Base-by-base conservation (phyloP, 2,888 invertebrate species). In the Liodrosophila aerea region DNA sequence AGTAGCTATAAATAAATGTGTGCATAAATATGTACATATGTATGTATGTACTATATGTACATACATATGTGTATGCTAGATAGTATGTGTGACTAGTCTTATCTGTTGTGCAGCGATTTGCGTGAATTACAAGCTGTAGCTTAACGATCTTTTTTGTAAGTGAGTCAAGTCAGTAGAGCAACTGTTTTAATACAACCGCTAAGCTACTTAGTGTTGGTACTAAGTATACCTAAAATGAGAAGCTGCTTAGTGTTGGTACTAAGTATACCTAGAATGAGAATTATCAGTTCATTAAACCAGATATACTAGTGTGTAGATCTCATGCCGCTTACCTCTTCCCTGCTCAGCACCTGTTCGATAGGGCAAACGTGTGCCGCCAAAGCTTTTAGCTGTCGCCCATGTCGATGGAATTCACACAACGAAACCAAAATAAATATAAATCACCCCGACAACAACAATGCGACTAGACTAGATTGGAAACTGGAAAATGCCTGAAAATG, bases 371-470 rank as follows among this genome's bases (percentile, higher is more conserved):
- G 76, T 75, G 84, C 81, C 84, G 81, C 77, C 76, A 78, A 77
- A 73, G 81, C 81, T 84, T 84, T 81, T 81, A 83, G 82, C 73
- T 66, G 82, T 77, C 73, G 64, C 67, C 64, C 52, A 22, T 56
- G 68, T 57, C 68, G 73, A 44, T 52, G 50, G 59, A 73, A 64
- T 77, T 80, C 84, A 80, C 84, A 75, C 77, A 77, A 64, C 45
- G 46, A 33, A 44, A 39, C 50, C 70, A 70, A 73, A 78, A 71
- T 65, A 70, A 71, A 78, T 82, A 81, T 77, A 82, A 77, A 82
- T 78, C 82, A 76, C 58, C 16, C 37, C 30, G 13, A 30, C 13
- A 29, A 43, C 30, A 43, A 30, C 7, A 22, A 43, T 16, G 37
- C 15, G 12, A 22, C 15, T 11, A 22, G n/a, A 43, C 31, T 47